These are phyloP conservation scores for Eidolon dupreanum DNA, from an alignment of 2,797 vertebrate genomes.

Conservation along the genomic window DNA sequence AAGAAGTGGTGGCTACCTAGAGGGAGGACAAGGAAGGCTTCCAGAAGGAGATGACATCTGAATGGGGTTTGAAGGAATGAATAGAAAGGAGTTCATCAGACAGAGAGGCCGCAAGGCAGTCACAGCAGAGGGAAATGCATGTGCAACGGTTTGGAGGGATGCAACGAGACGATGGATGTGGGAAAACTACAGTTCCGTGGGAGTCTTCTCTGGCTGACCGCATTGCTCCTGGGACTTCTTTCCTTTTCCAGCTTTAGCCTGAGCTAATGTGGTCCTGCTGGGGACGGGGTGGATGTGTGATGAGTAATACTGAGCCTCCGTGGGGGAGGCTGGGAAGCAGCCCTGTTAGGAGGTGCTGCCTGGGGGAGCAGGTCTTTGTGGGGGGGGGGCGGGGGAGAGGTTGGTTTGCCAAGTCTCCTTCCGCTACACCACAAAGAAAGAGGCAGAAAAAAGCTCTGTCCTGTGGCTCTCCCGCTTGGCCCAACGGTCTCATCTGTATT, in stretches of 20 bases:
- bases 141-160: background rate
- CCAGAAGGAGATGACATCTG: background rate
- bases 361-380: background rate
- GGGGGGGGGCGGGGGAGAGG: no score
- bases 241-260: background rate
- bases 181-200: background rate
- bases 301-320: background rate
- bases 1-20: background rate
- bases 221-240: background rate
- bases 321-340: background rate
- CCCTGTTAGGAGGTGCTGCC: background rate
- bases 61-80: background rate
- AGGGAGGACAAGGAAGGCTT: background rate
- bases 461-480: background rate
- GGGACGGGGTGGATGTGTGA: background rate
- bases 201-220: background rate
- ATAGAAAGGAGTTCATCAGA: background rate
- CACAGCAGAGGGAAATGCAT: background rate
- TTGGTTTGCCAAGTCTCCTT: background rate
- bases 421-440: background rate
- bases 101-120: background rate
- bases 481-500: background rate
- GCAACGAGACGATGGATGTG: rapidly evolving
- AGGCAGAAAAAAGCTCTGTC: background rate
- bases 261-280: background rate